Base-by-base conservation (phyloP, 2,797 vertebrate species). In the Salmo trutta region DNA sequence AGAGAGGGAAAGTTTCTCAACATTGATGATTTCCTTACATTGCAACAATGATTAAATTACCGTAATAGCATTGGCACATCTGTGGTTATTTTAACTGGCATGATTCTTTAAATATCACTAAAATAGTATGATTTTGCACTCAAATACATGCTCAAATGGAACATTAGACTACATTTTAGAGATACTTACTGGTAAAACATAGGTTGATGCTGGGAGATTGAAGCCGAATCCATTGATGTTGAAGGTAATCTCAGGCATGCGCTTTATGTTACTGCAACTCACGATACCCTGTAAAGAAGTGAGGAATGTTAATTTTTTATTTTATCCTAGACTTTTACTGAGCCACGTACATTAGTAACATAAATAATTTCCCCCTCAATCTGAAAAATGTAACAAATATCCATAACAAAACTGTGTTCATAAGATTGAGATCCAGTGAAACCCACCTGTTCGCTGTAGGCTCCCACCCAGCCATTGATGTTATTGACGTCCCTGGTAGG, bases 171-270 rank as follows among this genome's bases (percentile, higher is more conserved):
- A 56, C 17, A 62, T 41, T 15, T 19, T 59, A 17, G 15, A 19
- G 17, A 21, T 21, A 59, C 24, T 31, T 72, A 19, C 71, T 3
- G 24, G 3, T 52, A 33, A 36, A 21, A 85, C 47, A 19, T 83
- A 87, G 52, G 78, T 77, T 33, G 87, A 85, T 1, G 86, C 66
- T 52, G 89, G 78, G 6, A 89, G 67, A 54, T 70, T 1, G 1
- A 88, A 88, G 53, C 24, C 51, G 76, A 68, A 62, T 75, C 85
- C 80, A 10, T 85, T 82, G 56, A 90, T 81, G 78, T 77, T 75
- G 79, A 89, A 89, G 65, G 80, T 76, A 41, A 88, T 19, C 17
- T 83, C 33, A 19, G 81, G 77, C 88, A 90, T 33, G 17, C 52
- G 24, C 2, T 73, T 16, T 0, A 77, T 29, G 51, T 80, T 82